Evolutionary conservation across 2,888 invertebrate species (phyloP), one percentile per base, ranked within the genome.

Genomic region (Euspilapteryx auroguttella): DNA sequence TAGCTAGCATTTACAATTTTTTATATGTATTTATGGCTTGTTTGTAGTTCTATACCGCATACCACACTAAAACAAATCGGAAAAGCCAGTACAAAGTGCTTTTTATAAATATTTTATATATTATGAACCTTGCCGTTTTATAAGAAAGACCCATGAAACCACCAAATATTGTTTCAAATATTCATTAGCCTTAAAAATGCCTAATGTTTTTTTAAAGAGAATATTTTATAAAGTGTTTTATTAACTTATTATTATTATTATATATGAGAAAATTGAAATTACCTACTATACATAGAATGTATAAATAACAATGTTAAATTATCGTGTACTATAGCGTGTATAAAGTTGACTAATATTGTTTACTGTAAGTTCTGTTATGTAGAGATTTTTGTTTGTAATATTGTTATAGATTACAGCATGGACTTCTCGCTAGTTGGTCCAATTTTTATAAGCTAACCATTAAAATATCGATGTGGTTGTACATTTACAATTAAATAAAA

Each of bases 381-480:
- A 73, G 71, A 71, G 65, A 64, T 69, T 73, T 73, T 75, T 71
- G 69, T 75, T 75, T 75, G 73, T 71, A 73, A 71, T 68, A 68
- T 75, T 73, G 73, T 75, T 75, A 69, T 55, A 30, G 25, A 71
- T 51, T 68, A 63, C 64, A 57, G 56, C 52, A 50, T 55, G 71
- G 69, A 66, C 68, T 64, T 55, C 66, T 61, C 55, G 55, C 56
- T n/a, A 55, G 53, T 63, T 55, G 73, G 73, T 69, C 73, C 73
- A 75, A 71, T 75, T 75, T 73, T 75, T 73, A 73, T 75, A 75
- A 73, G 59, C 68, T 73, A 73, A 75, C 73, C 71, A 75, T 71
- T 73, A 69, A 71, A 73, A 66, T 73, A 71, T 73, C 59, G 69
- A 75, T 73, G 71, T 75, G 73, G 71, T 73, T 75, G 73, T 75